These are phyloP conservation scores for Cliona cf. orientalis DNA, from an alignment of 37 sponge, comb jelly and placozoan genomes.

Conservation along the genomic window DNA sequence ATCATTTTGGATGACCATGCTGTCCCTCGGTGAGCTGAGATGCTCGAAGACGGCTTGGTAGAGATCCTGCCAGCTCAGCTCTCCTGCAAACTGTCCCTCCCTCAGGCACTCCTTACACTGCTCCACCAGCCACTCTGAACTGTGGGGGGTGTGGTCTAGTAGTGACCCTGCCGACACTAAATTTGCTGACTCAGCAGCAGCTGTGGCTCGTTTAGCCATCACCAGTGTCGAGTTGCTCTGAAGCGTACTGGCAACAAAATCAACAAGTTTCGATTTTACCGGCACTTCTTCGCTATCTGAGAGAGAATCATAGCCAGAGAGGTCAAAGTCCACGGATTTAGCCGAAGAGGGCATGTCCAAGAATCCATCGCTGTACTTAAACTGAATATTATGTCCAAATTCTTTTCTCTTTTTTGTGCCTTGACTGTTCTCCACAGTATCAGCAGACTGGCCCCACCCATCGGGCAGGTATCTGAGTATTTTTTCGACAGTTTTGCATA, in stretches of 20 bases:
- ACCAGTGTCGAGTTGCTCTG: background rate
- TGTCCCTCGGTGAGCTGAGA: constrained; percentile 53
- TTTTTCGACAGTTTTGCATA: constrained; percentile 33
- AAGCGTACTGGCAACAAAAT: background rate
- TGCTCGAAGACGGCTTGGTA: constrained; percentile 62
- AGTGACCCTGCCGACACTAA: background rate
- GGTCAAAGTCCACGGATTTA: background rate
- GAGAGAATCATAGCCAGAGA: constrained; percentile 33
- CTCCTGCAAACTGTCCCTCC: constrained; percentile 3
- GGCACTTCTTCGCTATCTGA: constrained; percentile 52
- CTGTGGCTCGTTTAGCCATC: background rate
- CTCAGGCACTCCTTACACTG: constrained; percentile 40
- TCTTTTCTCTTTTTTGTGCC: constrained; percentile 40
- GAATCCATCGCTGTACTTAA: constrained; percentile 19
- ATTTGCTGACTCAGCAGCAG: background rate
- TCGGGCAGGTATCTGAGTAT: constrained; percentile 33
- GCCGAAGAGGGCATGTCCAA: background rate
- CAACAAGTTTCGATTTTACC: too few relatives aligned
- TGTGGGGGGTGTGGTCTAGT: too few relatives aligned
- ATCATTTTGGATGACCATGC: constrained; percentile 54
- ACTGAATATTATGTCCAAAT: constrained; percentile 71
- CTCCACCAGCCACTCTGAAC: constrained; percentile 51
- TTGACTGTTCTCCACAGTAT: background rate
- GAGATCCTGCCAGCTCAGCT: constrained; percentile 52
- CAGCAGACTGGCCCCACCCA: background rate